phyloP scores from a whole-genome alignment of 2,797 vertebrate genomes.

The Enteromius mattozi region DNA sequence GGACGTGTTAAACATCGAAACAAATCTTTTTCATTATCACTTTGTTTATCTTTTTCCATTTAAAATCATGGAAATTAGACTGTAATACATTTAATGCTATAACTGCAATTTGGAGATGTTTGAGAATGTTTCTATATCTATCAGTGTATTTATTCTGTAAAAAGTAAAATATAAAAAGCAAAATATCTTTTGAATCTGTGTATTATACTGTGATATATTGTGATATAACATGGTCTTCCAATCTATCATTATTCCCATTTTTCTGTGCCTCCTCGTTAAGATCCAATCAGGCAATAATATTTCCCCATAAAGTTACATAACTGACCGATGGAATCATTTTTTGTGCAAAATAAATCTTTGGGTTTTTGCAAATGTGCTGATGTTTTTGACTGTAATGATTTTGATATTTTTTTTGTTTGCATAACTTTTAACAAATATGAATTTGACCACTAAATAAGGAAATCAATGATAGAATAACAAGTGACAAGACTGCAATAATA shows the following conservation, averaged over 20 bases:
- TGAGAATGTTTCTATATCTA: neutral
- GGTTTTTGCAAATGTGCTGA: neutral
- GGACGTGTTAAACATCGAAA: neutral
- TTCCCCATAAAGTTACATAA: constrained; percentile 25
- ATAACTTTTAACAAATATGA: neutral
- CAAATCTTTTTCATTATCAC: neutral
- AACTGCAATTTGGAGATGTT: neutral
- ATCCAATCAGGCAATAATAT: constrained; percentile 37
- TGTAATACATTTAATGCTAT: neutral
- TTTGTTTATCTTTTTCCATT: neutral
- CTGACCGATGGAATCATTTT: neutral
- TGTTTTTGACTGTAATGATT: neutral
- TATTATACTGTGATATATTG: neutral
- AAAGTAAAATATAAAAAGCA: neutral
- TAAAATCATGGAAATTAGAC: neutral
- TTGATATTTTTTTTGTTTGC: too few species aligned
- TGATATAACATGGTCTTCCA: too few species aligned
- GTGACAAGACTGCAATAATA: neutral
- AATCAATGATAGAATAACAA: neutral
- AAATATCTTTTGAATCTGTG: neutral
- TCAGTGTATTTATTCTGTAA: neutral
- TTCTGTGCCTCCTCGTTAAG: constrained; percentile 18
- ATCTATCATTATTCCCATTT: neutral
- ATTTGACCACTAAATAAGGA: neutral
- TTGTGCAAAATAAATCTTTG: neutral